Base-by-base conservation (phyloP, 2,113 vertebrate genomes). In the Ceyx margarethae region DNA sequence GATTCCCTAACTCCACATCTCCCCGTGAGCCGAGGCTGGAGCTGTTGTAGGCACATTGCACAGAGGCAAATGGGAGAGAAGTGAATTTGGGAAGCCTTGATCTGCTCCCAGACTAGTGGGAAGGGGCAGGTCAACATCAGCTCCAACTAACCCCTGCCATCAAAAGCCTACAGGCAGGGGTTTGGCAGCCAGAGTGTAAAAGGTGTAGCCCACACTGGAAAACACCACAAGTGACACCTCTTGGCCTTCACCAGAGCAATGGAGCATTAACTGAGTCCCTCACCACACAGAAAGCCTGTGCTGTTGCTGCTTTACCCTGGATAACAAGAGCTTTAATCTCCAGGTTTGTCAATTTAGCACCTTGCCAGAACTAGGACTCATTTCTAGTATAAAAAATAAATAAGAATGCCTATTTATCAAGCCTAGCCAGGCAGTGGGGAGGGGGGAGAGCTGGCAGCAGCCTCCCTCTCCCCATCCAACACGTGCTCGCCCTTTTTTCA, bases 361-460 rank as follows among this genome's bases (percentile, higher is more conserved):
- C 76, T 82, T 95, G 72, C 87, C 91, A 93, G 85, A 88, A 88
- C 51, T 67, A 87, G 82, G 76, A 81, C 71, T 90, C 69, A 33
- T 62, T 81, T 90, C 81, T 64, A 86, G 60, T 80, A 91, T 93
- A 91, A 90, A 91, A 82, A 95, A 37, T 37, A 37, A 37, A 37
- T 37, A 92, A 80, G 66, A 91, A 93, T 64, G 85, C 22, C 13
- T 76, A 79, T 92, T 94, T 95, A 91, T 90, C 74, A 93, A 92
- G 72, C 45, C 77, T 40, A 89, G 86, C 29, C 84, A 89, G 86
- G 90, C 90, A 84, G 83, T 7, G 0, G 88, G 67, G 77, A 86
- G 40, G 69, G 60, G 78, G 58, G 21, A 64, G 88, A 93, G 83
- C 88, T 95, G 93, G 90, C 90, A 96, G 76, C 83, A 85, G 62